phyloP scores from a whole-genome alignment of 2,888 invertebrate species.

The Antitype chi region DNA sequence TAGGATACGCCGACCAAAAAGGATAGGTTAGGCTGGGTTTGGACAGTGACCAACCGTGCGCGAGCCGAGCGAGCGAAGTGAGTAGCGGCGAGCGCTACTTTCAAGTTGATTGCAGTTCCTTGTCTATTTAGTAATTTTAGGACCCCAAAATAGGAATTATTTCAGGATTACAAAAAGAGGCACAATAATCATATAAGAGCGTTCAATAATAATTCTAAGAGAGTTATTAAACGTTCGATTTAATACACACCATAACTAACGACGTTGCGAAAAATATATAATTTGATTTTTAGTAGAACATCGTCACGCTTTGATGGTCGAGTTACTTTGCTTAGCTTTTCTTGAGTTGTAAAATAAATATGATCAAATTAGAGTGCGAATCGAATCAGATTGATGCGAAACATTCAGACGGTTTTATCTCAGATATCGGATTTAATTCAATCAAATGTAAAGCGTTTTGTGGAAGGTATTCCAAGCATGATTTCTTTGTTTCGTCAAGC shows the following conservation, averaged over 20 bases:
- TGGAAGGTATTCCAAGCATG: conserved; percentile 25
- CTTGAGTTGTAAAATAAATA: conserved; percentile 38
- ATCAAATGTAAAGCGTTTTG: conserved; percentile 47
- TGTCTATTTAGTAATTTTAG: neutral
- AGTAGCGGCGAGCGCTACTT: no score
- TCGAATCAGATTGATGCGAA: conserved; percentile 35
- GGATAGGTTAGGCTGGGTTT: neutral
- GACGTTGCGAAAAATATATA: neutral
- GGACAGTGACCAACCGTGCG: neutral
- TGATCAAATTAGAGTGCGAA: conserved; percentile 22
- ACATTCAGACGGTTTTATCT: conserved; percentile 35
- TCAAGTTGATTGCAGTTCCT: neutral
- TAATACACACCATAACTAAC: neutral
- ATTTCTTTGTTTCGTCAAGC: conserved; percentile 39
- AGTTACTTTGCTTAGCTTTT: conserved; percentile 2
- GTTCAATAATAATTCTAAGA: neutral
- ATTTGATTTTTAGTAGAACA: neutral
- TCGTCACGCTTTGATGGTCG: neutral
- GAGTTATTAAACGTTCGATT: neutral
- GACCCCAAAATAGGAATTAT: neutral
- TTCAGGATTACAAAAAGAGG: neutral
- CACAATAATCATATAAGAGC: neutral
- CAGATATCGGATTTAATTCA: conserved; percentile 49
- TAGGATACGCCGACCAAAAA: neutral
- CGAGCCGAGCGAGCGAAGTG: neutral